Conservation (phyloP, 1,140 invertebrate species). For the Scaptomyza pallida region DNA sequence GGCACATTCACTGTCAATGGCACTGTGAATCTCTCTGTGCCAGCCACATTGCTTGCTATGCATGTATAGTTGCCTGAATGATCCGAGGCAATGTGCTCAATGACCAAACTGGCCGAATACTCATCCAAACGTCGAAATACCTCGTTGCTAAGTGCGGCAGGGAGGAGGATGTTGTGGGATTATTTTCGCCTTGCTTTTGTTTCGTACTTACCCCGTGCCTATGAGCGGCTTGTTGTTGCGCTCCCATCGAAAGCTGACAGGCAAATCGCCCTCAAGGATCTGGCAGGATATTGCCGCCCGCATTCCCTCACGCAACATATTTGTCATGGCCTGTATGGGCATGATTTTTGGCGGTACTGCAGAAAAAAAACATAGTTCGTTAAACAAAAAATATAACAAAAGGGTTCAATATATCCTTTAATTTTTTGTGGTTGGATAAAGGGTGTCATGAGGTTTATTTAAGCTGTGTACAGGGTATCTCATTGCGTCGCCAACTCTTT, state of each 20-base stretch:
- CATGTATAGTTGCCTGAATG: conserved; percentile 96
- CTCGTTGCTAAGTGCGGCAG: conserved; percentile 70
- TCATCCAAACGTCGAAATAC: conserved; percentile 90
- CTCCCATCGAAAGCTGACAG: conserved; percentile 94
- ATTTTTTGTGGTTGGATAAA: too few species aligned
- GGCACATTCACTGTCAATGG: conserved; percentile 94
- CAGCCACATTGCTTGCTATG: conserved; percentile 92
- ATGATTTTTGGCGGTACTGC: conserved; percentile 95
- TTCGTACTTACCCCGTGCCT: conserved; percentile 70
- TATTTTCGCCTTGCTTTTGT: neutral
- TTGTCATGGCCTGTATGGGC: conserved; percentile 92
- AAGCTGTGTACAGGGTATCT: neutral
- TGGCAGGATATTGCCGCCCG: conserved; percentile 96
- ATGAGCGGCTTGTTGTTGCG: conserved; percentile 90
- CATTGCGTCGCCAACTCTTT: conserved; percentile 3
- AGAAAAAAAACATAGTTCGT: conserved; percentile 80
- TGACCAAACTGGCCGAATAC: conserved; percentile 94
- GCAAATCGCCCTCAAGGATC: conserved; percentile 96
- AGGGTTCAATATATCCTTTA: too few species aligned
- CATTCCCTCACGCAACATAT: conserved; percentile 94
- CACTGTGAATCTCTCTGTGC: conserved; percentile 89
- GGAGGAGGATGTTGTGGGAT: neutral
- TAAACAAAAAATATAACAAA: too few species aligned
- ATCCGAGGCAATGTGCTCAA: conserved; percentile 92
- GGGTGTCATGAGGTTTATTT: too few species aligned